phyloP scores from a whole-genome alignment of 2,797 vertebrate genomes.

The Lacerta agilis region DNA sequence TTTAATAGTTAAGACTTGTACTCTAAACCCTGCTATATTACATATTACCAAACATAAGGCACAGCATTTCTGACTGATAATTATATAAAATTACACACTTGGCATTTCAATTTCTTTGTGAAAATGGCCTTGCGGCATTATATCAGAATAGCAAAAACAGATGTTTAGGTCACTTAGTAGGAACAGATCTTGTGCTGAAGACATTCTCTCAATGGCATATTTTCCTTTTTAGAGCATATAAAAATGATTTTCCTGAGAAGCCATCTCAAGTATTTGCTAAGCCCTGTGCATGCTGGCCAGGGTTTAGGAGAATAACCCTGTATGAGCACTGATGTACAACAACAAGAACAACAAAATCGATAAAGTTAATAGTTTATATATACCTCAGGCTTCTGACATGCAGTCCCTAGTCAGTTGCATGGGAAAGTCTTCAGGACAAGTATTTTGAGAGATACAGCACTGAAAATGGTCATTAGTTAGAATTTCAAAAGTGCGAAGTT shows the following conservation, averaged over 20 bases:
- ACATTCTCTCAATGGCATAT: rapidly evolving
- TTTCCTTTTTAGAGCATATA: background rate
- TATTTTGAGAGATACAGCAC: background rate
- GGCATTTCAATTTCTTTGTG: too few relatives aligned
- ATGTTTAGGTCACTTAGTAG: background rate
- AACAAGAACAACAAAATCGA: rapidly evolving
- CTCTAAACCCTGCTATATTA: background rate
- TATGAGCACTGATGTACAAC: background rate
- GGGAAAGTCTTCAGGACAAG: background rate
- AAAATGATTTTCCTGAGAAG: background rate
- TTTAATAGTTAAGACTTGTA: background rate
- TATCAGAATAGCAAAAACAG: too few relatives aligned
- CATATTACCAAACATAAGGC: too few relatives aligned
- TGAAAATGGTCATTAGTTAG: background rate
- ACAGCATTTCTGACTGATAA: too few relatives aligned
- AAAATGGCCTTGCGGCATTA: too few relatives aligned
- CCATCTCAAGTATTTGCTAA: background rate
- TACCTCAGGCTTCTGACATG: background rate
- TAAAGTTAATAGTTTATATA: background rate
- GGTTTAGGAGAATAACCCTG: rapidly evolving
- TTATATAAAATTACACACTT: too few relatives aligned
- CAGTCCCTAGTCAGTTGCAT: background rate
- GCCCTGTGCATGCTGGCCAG: background rate
- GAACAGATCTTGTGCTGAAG: background rate
- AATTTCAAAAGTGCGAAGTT: background rate